Base-by-base conservation (phyloP, 2,797 vertebrate genomes). In the Heteromormyrus szaboi region DNA sequence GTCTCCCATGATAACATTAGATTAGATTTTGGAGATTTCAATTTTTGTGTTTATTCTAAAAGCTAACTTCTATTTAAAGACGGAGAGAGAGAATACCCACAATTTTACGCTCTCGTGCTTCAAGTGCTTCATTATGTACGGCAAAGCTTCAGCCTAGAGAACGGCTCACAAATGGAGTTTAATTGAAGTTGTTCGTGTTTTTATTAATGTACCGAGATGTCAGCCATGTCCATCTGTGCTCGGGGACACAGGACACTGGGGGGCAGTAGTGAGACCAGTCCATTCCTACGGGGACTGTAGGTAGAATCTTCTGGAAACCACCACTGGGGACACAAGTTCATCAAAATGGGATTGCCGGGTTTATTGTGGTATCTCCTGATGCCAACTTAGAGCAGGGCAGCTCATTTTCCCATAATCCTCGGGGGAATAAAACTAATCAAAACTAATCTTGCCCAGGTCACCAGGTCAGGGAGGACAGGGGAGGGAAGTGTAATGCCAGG, bases 41-140 rank as follows among this genome's bases (percentile, higher is more conserved):
- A 29, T 59, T 33, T 68, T 68, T 14, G 25, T 68, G 65, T 37
- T 68, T 68, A 4, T 37, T 37, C 65, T 37, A 33, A 33, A 68
- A 33, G 65, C 65, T 68, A 14, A 68, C 72, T 79, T 44, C 6
- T 19, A 17, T 76, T 44, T 19, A 79, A 79, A 19, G 14, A 5
- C 17, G 4, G 12, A 76, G 33, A 76, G 33, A 76, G 33, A 41
- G 12, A 41, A 76, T 76, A 41, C 2, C 4, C 14, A 41, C 37
- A 44, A 41, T n/a, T 17, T 44, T 44, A 79, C 37, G 19, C 37
- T 44, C 7, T 44, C 0, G 1, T 4, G 37, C 19, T 79, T 44
- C 37, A 79, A 56, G 51, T 59, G 8, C 65, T 54, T 62, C 84
- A 83, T 89, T 88, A 89, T 25, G 54, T 25, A 85, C 51, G 33